Percentiles rank a stretch among this genome's conserved stretches.
phyloP scores from a whole-genome alignment of 2,113 vertebrate species.

The Bambusicola thoracicus region DNA sequence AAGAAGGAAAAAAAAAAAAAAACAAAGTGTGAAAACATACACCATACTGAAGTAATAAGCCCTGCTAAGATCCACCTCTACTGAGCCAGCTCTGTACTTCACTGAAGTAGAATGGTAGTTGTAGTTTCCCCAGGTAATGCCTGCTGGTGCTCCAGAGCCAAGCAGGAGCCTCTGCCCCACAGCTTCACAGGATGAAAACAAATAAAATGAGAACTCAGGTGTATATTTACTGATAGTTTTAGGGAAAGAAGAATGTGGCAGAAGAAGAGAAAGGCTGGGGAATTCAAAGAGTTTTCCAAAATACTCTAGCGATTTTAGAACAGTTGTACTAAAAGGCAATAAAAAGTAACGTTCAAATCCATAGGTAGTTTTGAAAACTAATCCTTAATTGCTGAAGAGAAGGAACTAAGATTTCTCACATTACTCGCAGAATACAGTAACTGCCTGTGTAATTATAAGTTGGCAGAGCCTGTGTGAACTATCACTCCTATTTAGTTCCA shows the following conservation, averaged over 20 bases:
- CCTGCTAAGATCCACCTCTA: background rate
- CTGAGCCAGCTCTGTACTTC: background rate
- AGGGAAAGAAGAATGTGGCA: background rate
- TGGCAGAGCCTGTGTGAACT: fast-evolving
- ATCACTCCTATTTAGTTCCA: background rate
- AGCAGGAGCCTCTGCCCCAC: background rate
- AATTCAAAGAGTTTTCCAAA: background rate
- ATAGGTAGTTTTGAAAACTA: background rate
- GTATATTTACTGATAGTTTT: background rate
- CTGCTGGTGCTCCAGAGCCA: background rate
- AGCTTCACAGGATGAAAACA: background rate
- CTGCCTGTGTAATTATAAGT: background rate
- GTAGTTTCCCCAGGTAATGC: background rate
- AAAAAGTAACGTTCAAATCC: background rate
- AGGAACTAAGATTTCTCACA: background rate
- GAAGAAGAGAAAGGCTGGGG: background rate
- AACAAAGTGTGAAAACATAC: background rate
- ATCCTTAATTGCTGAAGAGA: background rate
- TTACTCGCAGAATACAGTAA: background rate
- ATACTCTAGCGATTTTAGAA: background rate
- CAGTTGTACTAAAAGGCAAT: background rate
- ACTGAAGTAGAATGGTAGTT: background rate
- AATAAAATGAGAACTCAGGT: background rate
- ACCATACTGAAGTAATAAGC: background rate
- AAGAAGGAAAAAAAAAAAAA: background rate